Percentiles rank a stretch among this genome's conserved stretches.
Evolutionary conservation across 2,113 vertebrate species (phyloP).

Genomic region (Austrofundulus limnaeus): DNA sequence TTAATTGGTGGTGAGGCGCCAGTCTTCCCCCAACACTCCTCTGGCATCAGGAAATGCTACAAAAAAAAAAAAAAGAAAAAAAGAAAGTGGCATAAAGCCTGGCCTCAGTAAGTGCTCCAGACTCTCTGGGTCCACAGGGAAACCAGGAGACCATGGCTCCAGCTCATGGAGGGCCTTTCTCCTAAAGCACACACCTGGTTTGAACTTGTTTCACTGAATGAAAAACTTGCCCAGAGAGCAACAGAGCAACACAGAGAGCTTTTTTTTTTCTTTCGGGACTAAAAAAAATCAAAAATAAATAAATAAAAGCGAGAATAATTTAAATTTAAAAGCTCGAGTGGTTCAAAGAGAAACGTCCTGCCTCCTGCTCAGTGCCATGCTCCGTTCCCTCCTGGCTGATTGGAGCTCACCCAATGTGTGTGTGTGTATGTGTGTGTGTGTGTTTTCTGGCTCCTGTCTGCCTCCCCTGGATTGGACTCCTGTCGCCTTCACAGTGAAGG

Average conservation of each 20-base stretch:
- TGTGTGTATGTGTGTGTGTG: slow-evolving; percentile 20
- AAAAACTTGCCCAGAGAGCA: slow-evolving; percentile 46
- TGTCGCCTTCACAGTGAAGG: slow-evolving; percentile 71
- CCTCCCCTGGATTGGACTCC: slow-evolving; percentile 70
- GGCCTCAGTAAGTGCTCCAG: slow-evolving; percentile 49
- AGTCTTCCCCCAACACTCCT: slow-evolving; percentile 48
- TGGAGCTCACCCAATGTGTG: slow-evolving; percentile 45
- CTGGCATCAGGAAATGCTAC: slow-evolving; percentile 55
- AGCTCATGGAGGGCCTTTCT: slow-evolving; percentile 33
- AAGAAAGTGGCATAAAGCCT: slow-evolving; percentile 69
- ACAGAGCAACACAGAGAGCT: slow-evolving; percentile 26
- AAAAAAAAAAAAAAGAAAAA: too few relatives aligned
- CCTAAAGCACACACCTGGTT: slow-evolving; percentile 50
- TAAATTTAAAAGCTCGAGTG: slow-evolving; percentile 33
- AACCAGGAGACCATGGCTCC: slow-evolving; percentile 35
- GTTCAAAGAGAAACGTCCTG: slow-evolving; percentile 41
- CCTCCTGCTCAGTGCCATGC: slow-evolving; percentile 33
- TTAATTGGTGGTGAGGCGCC: slow-evolving; percentile 70
- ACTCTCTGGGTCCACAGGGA: slow-evolving; percentile 49
- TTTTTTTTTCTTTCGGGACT: slow-evolving; percentile 16
- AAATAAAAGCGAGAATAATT: slow-evolving; percentile 45
- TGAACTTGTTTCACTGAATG: slow-evolving; percentile 30
- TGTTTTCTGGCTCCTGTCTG: slow-evolving; percentile 66
- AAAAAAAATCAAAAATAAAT: too few relatives aligned
- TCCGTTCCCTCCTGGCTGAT: slow-evolving; percentile 53